Percentiles rank a stretch among this genome's conserved stretches.
Evolutionary conservation across 2,113 vertebrate species (phyloP).

Genomic region (Setophaga kirtlandii): DNA sequence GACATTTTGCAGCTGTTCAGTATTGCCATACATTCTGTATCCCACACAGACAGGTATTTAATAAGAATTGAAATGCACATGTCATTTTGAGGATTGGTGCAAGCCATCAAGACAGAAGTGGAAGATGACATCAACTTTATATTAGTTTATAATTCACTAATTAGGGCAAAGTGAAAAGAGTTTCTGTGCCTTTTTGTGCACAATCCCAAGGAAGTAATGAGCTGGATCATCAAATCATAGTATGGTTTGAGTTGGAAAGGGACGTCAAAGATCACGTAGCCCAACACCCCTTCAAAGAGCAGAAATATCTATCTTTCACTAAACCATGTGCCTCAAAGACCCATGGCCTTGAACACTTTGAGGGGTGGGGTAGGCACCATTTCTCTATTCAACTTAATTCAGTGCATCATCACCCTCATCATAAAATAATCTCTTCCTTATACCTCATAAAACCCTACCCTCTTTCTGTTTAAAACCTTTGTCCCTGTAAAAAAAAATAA

Average conservation of each 20-base stretch:
- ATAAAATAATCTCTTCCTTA: not conserved
- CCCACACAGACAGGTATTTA: not conserved
- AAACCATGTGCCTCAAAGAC: not conserved
- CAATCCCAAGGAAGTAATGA: not conserved
- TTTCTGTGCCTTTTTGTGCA: not conserved
- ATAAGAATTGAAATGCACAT: not conserved
- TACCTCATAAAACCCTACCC: not conserved
- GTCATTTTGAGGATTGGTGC: not conserved
- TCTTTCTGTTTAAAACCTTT: not conserved
- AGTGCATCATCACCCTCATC: not conserved
- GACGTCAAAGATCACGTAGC: not conserved
- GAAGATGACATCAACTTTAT: not conserved
- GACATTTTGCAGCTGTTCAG: not conserved
- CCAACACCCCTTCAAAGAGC: fast-evolving
- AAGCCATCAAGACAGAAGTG: not conserved
- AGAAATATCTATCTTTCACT: not conserved
- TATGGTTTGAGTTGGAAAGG: not conserved
- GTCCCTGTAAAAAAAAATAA: not conserved
- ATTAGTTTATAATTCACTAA: not conserved
- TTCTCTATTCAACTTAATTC: not conserved
- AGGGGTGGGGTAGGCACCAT: fast-evolving
- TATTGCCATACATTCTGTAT: not conserved
- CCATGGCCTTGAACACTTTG: not conserved
- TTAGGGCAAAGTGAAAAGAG: not conserved
- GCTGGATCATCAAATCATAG: not conserved